Percentiles rank a stretch among this genome's conserved stretches.
Evolutionary conservation across 35 echinoderm and acorn worm species (phyloP).

Genomic region (Acanthaster planci): DNA sequence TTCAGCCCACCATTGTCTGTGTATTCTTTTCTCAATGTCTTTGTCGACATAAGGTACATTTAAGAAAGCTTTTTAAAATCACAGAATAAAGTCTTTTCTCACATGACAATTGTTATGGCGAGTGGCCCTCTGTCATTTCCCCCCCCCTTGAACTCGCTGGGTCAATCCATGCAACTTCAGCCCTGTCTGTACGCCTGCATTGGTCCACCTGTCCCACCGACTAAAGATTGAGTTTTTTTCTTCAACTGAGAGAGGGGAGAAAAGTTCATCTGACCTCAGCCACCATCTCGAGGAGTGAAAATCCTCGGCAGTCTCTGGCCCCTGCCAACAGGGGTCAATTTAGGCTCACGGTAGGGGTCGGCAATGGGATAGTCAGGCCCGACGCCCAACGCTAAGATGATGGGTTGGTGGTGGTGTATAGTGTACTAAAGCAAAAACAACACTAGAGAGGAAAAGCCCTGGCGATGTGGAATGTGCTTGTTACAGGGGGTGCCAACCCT

Average conservation of each 20-base stretch:
- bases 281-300: slow-evolving; percentile 6
- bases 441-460: not conserved
- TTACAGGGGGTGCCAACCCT: slow-evolving; percentile 26
- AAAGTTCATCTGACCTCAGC: slow-evolving; percentile 20
- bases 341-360: slow-evolving; percentile 11
- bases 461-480: slow-evolving; percentile 13
- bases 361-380: slow-evolving; percentile 9
- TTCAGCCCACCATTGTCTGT: too few species aligned
- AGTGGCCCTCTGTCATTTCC: too few species aligned
- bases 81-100: too few species aligned
- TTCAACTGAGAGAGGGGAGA: not conserved
- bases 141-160: too few species aligned
- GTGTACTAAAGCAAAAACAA: too few species aligned
- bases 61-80: too few species aligned
- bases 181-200: too few species aligned
- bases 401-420: too few species aligned
- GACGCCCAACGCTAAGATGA: not conserved
- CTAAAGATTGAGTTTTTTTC: not conserved
- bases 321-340: not conserved
- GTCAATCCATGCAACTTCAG: too few species aligned
- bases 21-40: too few species aligned
- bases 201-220: not conserved
- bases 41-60: too few species aligned
- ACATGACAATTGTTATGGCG: too few species aligned
- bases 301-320: slow-evolving; percentile 18